A percentile compares a stretch with the other conserved stretches of the same genome.
Conservation (phyloP, 2,113 vertebrate genomes). For the Phaethornis superciliosus region DNA sequence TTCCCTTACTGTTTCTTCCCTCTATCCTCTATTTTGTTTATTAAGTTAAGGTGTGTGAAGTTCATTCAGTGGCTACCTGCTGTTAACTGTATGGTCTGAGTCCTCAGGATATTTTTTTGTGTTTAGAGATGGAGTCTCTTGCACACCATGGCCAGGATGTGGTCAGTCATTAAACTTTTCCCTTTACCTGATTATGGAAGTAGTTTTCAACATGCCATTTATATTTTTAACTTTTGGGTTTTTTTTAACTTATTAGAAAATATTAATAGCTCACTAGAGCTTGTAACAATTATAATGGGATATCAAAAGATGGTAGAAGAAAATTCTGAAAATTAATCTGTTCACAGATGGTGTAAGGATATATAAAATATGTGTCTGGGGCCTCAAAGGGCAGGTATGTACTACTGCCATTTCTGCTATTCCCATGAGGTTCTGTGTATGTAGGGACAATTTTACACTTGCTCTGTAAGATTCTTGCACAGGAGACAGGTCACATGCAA, state of each 20-base stretch:
- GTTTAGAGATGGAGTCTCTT: not conserved
- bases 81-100: not conserved
- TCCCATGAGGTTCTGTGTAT: not conserved
- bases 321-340: not conserved
- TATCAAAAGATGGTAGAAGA: not conserved
- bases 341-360: not conserved
- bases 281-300: not conserved
- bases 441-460: not conserved
- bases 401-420: not conserved
- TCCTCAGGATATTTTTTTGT: not conserved
- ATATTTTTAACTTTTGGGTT: not conserved
- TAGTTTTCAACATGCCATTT: not conserved
- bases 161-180: not conserved
- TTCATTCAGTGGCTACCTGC: not conserved
- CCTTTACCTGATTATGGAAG: not conserved
- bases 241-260: not conserved
- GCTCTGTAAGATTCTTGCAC: not conserved
- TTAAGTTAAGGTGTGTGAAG: not conserved
- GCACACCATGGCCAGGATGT: not conserved
- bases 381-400: not conserved
- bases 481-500: not conserved
- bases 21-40: not conserved
- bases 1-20: not conserved
- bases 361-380: not conserved
- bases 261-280: not conserved